phyloP scores from a whole-genome alignment of 2,113 vertebrate genomes.

The Triplophysa siluroides region DNA sequence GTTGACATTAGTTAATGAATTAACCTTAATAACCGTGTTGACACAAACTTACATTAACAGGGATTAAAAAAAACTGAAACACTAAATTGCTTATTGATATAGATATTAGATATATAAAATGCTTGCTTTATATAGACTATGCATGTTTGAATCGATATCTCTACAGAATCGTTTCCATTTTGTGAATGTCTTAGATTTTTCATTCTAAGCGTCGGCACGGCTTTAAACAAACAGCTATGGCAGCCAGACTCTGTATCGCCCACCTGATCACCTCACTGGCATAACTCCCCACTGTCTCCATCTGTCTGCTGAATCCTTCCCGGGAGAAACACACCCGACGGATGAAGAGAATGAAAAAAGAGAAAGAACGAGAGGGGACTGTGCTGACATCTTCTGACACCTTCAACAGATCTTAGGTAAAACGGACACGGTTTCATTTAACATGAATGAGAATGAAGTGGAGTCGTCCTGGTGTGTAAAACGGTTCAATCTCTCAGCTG shows the following conservation, averaged over 20 bases:
- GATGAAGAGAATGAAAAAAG: not conserved
- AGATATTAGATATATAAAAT: too few species aligned
- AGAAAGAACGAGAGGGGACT: not conserved
- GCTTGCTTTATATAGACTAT: not conserved
- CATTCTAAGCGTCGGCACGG: slow-evolving; percentile 21
- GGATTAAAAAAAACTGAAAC: too few species aligned
- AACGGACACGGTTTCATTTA: too few species aligned
- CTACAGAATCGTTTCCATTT: not conserved
- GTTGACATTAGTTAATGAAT: too few species aligned
- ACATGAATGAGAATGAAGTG: too few species aligned
- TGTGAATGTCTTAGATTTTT: slow-evolving; percentile 18
- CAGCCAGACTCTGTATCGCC: slow-evolving; percentile 42
- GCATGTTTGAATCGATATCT: not conserved
- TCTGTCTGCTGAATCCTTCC: slow-evolving; percentile 8
- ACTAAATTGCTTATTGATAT: too few species aligned
- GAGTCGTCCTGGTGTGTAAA: too few species aligned
- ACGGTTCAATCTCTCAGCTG: too few species aligned
- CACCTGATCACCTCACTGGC: slow-evolving; percentile 31
- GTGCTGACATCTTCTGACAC: too few species aligned
- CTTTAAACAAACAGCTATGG: slow-evolving; percentile 45
- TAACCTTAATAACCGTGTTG: too few species aligned
- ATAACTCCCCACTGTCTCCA: slow-evolving; percentile 14
- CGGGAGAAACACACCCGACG: slow-evolving; percentile 5
- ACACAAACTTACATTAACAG: too few species aligned
- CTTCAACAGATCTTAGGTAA: too few species aligned